phyloP scores from a whole-genome alignment of 1,140 invertebrate species.

The Alviniconcha marisindica region DNA sequence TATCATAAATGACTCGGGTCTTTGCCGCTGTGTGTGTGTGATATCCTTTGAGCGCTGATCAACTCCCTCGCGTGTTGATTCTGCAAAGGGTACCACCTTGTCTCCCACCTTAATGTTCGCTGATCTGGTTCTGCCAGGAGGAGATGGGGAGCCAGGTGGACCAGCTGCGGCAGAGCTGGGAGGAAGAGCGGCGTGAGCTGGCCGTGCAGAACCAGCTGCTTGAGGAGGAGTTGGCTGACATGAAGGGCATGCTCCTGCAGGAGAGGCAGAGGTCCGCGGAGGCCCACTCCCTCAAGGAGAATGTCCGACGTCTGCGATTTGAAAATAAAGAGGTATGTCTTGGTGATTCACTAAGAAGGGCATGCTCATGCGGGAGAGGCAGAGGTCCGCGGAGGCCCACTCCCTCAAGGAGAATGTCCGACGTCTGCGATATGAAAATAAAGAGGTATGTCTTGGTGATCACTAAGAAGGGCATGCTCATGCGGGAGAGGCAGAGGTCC shows the following conservation, averaged over 20 bases:
- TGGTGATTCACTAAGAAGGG: background rate
- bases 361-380: conserved; percentile 5
- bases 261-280: conserved; percentile 17
- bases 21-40: too few relatives aligned
- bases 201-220: conserved; percentile 9
- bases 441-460: too few relatives aligned
- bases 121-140: background rate
- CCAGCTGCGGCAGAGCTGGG: conserved; percentile 23
- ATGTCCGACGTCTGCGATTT: background rate
- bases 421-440: too few relatives aligned
- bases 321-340: conserved; percentile 19
- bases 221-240: conserved; percentile 21
- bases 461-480: background rate
- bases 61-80: too few relatives aligned
- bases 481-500: conserved; percentile 11
- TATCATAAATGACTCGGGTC: too few relatives aligned
- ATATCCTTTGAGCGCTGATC: too few relatives aligned
- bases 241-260: conserved; percentile 1
- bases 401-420: background rate
- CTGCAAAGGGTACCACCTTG: too few relatives aligned
- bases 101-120: too few relatives aligned
- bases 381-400: conserved; percentile 7
- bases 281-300: background rate
- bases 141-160: conserved; percentile 3
- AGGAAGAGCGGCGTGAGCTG: conserved; percentile 10